Conservation (phyloP, 2,888 invertebrate species). For the Agelastica alni region DNA sequence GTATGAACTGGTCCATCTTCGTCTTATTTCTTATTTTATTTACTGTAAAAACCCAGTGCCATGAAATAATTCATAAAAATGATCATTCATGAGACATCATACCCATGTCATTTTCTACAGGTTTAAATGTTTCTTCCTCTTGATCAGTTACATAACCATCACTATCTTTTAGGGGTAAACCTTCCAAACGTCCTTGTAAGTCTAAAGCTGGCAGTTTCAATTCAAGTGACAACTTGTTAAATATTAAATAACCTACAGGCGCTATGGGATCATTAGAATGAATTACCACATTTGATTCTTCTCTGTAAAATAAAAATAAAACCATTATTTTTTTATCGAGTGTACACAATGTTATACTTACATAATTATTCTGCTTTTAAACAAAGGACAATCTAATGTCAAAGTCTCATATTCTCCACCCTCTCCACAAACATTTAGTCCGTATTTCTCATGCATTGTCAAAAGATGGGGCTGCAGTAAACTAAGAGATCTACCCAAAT, state of each 20-base stretch:
- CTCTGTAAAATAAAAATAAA: conserved; percentile 61
- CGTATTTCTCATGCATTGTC: conserved; percentile 91
- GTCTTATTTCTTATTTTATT: too few species aligned
- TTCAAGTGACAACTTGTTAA: conserved; percentile 81
- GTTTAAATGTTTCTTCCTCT: conserved; percentile 49
- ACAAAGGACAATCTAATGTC: conserved; percentile 95
- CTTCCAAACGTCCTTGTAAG: conserved; percentile 47
- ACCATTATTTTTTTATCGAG: too few species aligned
- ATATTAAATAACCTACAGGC: conserved; percentile 91
- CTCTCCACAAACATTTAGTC: conserved; percentile 95
- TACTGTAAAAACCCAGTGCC: too few species aligned
- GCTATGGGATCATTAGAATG: conserved; percentile 93
- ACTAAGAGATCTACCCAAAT: conserved; percentile 83
- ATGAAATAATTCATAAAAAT: too few species aligned
- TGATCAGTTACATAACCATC: conserved; percentile 55
- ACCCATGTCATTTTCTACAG: conserved; percentile 41
- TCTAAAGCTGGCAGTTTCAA: conserved; percentile 61
- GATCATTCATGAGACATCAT: too few species aligned
- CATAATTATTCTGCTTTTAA: conserved; percentile 87
- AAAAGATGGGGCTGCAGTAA: conserved; percentile 87
- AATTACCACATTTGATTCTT: conserved; percentile 82
- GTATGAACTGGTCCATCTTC: too few species aligned
- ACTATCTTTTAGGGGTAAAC: conserved; percentile 52
- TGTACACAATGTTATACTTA: conserved; percentile 64
- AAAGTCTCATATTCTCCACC: conserved; percentile 99